These are phyloP conservation scores for Tenthredo scrophulariae DNA, from an alignment of 2,888 invertebrate genomes.

Conservation along the genomic window DNA sequence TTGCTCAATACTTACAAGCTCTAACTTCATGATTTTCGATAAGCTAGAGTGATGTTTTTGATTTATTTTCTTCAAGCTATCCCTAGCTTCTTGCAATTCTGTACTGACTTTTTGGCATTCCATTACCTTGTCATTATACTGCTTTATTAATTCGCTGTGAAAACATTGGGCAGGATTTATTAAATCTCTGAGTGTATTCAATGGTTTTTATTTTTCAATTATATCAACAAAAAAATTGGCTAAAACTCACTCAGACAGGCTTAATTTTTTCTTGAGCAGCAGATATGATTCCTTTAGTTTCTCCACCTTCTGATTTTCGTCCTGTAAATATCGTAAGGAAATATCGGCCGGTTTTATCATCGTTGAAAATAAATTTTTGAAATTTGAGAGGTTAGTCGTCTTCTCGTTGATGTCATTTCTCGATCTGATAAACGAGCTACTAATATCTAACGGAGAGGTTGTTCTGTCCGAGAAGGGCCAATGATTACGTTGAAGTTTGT, in stretches of 20 bases:
- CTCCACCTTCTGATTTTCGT: slow-evolving; percentile 58
- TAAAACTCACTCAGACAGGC: slow-evolving; percentile 67
- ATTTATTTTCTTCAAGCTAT: slow-evolving; percentile 60
- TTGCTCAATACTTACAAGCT: slow-evolving; percentile 63
- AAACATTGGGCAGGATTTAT: background rate
- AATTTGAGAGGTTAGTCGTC: background rate
- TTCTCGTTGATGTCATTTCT: background rate
- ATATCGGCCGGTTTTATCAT: background rate
- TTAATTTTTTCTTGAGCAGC: slow-evolving; percentile 67
- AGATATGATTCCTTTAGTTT: slow-evolving; percentile 64
- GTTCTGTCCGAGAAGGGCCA: background rate
- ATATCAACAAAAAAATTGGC: background rate
- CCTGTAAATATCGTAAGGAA: slow-evolving; percentile 57
- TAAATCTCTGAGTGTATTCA: background rate
- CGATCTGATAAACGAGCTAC: background rate
- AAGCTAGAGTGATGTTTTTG: slow-evolving; percentile 60
- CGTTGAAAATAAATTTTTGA: background rate
- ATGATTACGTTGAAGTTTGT: background rate
- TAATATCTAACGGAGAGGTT: too few relatives aligned
- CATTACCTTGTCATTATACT: slow-evolving; percentile 67
- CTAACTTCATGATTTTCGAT: slow-evolving; percentile 64
- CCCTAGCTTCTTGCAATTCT: slow-evolving; percentile 60
- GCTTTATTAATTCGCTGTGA: slow-evolving; percentile 67
- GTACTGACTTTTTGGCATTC: slow-evolving; percentile 66
- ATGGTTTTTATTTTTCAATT: background rate